Base-by-base conservation (phyloP, 2,888 invertebrate genomes). In the Dioctria rufipes region DNA sequence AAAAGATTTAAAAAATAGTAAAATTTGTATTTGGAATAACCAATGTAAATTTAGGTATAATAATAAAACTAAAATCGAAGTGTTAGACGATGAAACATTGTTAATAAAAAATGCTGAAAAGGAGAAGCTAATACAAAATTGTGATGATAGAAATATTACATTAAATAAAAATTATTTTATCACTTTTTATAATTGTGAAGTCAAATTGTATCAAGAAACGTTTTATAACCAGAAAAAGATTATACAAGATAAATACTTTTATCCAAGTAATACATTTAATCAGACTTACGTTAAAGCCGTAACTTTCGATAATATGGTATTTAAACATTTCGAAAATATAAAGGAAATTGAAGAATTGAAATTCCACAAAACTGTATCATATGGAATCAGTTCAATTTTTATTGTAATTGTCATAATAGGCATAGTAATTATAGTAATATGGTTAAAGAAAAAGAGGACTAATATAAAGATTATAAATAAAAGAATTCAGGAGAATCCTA, bases 81-180 rank as follows among this genome's bases (percentile, higher is more conserved):
- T 54, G 5, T 54, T 54, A 11, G 54, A 54, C 11, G 46, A 46
- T 46, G 54, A 54, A 54, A 54, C 54, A n/a, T n/a, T n/a, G n/a
- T n/a, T n/a, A n/a, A n/a, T n/a, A n/a, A n/a, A n/a, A n/a, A n/a
- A n/a, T n/a, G 54, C 54, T 54, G 54, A 54, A 54, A 54, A 54
- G 3, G 54, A 54, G 11, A 54, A 54, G 11, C 11, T 54, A 54
- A 54, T 54, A 8, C 54, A 54, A 54, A 54, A 54, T 54, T 54
- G 54, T 54, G 54, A 54, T 54, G 54, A 54, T 11, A 11, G 54
- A 54, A 54, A 54, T 54, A 54, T 54, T 9, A 54, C 54, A 4
- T 8, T 54, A 54, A 54, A 54, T 54, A 54, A 54, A 54, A 54
- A 54, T 11, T 54, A 54, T 54, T 54, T 54, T 54, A 54, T 54